Evolutionary conservation across 1,140 invertebrate species (phyloP).

Genomic region (Bursaphelenchus mucronatus): DNA sequence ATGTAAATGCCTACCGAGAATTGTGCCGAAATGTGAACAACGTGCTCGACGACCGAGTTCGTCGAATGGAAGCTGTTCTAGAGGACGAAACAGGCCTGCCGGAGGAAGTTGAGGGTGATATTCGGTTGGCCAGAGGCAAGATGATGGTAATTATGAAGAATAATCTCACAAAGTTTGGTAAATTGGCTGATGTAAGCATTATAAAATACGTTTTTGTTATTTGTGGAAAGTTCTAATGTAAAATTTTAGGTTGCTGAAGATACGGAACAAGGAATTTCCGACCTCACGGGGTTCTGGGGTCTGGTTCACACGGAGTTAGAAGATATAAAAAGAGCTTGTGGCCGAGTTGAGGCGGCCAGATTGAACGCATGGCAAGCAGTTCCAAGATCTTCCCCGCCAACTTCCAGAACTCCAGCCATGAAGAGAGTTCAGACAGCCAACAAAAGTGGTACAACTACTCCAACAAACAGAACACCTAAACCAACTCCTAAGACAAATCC

Average conservation of each 20-base stretch:
- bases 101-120: conserved; percentile 18
- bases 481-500: conserved; percentile 5
- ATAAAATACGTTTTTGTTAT: background rate
- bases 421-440: background rate
- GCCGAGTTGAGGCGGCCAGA: conserved; percentile 5
- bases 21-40: conserved; percentile 2
- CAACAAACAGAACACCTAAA: conserved; percentile 6
- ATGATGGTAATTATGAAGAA: conserved; percentile 18
- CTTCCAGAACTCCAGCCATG: background rate
- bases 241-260: conserved; percentile 11
- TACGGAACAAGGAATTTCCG: conserved; percentile 2
- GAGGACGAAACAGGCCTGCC: conserved; percentile 2
- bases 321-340: conserved; percentile 8
- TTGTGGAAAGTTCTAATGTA: background rate
- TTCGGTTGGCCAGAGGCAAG: conserved; percentile 12
- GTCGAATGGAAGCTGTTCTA: conserved; percentile 8
- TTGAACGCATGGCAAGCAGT: conserved; percentile 8
- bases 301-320: conserved; percentile 10
- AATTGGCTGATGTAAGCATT: conserved; percentile 7
- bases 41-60: background rate
- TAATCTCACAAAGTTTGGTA: conserved; percentile 11
- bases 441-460: conserved; percentile 1
- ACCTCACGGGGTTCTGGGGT: conserved; percentile 17
- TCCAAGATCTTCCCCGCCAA: conserved; percentile 3
- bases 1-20: background rate